Conservation (phyloP, 1,140 invertebrate genomes). For the Drosophila pectinifera region DNA sequence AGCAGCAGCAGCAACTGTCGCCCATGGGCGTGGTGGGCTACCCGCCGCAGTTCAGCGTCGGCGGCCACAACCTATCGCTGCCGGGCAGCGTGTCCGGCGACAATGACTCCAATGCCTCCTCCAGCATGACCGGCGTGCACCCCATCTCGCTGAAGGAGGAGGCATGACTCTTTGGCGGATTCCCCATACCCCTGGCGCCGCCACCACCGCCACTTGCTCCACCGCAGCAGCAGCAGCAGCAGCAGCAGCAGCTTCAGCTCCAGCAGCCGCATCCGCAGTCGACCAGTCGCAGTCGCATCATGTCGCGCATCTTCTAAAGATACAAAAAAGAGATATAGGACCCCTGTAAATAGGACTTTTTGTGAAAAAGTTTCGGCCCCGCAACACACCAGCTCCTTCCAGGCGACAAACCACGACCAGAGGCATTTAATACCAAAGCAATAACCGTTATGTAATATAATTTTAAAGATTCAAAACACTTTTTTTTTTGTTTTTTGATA, state of each 20-base stretch:
- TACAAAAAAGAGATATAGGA: not conserved
- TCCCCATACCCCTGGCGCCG: conserved; percentile 53
- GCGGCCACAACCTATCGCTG: conserved; percentile 70
- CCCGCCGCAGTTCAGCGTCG: conserved; percentile 61
- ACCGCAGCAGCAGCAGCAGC: conserved; percentile 3
- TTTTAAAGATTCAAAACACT: conserved; percentile 61
- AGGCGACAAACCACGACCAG: conserved; percentile 73
- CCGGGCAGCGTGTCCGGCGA: conserved; percentile 79
- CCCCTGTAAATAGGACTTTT: conserved; percentile 63
- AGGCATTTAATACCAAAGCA: conserved; percentile 84
- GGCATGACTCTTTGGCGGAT: conserved; percentile 84
- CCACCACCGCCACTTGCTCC: conserved; percentile 10
- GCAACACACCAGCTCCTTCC: conserved; percentile 39
- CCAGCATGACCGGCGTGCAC: conserved; percentile 71
- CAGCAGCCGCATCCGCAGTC: conserved; percentile 39
- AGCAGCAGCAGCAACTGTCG: conserved; percentile 68
- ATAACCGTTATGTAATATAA: conserved; percentile 83
- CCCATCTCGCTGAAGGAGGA: conserved; percentile 81
- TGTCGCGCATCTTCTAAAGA: conserved; percentile 84
- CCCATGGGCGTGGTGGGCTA: conserved; percentile 69
- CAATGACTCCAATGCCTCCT: conserved; percentile 79
- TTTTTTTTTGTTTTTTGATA: conserved; percentile 27
- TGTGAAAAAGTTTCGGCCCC: conserved; percentile 31
- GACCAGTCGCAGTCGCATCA: conserved; percentile 74
- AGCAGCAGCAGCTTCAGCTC: conserved; percentile 18